Evolutionary conservation across 2,113 vertebrate species (phyloP), one percentile per base, ranked within the genome.

Genomic region (Monopterus albus): DNA sequence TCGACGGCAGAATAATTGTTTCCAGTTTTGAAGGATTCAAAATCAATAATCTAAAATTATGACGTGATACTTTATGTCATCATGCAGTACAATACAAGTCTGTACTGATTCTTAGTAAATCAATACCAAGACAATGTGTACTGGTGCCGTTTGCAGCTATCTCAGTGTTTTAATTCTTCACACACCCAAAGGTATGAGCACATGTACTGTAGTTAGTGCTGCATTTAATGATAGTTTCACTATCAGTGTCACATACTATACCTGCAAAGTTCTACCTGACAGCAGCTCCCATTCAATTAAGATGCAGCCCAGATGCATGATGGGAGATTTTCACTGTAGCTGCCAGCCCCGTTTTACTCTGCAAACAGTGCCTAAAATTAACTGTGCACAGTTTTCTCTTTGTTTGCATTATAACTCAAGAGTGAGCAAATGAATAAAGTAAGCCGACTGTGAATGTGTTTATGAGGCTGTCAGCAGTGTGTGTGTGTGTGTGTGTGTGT

Each of bases 381-480:
- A n/a, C n/a, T 38, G 17, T 21, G 13, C 8, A 29, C 11, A 0
- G 7, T 15, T 63, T 57, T 47, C 13, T 56, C 50, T 51, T 18
- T 74, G 65, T 77, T 82, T 84, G 69, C 18, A 4, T 68, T 52
- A 20, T 23, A 53, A 53, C 61, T 71, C 5, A 3, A 61, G 28
- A 67, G 50, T 6, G 52, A 68, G 39, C 6, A 0, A 47, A 71
- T 5, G 45, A 58, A 46, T 36, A 7, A 67, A 49, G 47, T 21
- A 33, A 58, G 50, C 25, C 35, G 47, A 33, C 71, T 61, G 63
- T 20, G 65, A 66, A 42, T 11, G 39, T 56, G 55, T 79, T 74
- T 82, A 61, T 10, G 33, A 83, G 52, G 63, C 80, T 64, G 76
- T 64, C 35, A 62, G 46, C 33, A 9, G 68, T 43, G 39, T 42